These are phyloP conservation scores for Sebastes glaucus DNA, from an alignment of 2,797 vertebrate species.

Conservation along the genomic window DNA sequence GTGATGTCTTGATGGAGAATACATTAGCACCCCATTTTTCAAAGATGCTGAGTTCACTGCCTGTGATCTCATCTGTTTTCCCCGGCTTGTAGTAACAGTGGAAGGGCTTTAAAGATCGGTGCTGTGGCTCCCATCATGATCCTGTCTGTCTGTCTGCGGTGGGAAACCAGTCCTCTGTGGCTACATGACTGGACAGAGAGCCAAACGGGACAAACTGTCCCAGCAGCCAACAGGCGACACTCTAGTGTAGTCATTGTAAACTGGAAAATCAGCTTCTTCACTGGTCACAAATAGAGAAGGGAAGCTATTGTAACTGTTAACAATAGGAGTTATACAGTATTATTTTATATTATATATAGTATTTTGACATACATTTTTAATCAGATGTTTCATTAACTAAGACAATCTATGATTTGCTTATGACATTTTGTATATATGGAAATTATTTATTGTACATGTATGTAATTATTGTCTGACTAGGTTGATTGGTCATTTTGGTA, in stretches of 20 bases:
- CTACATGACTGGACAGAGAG: constrained; percentile 22
- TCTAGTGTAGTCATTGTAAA: not conserved
- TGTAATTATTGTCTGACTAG: not conserved
- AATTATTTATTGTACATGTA: too few relatives aligned
- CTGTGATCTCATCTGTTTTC: constrained; percentile 47
- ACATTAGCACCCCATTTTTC: constrained; percentile 6
- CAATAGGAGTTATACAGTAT: not conserved
- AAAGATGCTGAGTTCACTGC: constrained; percentile 24
- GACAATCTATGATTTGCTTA: not conserved
- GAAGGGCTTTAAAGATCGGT: constrained; percentile 25
- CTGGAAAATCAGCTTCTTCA: not conserved
- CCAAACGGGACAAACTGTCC: constrained; percentile 15
- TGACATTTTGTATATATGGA: not conserved
- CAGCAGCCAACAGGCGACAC: not conserved
- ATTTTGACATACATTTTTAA: not conserved
- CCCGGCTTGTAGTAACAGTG: constrained; percentile 18
- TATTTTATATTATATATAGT: not conserved
- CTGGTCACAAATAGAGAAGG: not conserved
- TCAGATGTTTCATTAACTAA: not conserved
- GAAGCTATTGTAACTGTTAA: accelerated
- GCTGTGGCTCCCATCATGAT: constrained; percentile 39
- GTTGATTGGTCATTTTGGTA: not conserved
- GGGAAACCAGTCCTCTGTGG: constrained; percentile 32
- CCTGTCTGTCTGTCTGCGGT: constrained; percentile 52
- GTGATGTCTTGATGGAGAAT: not conserved